phyloP scores from a whole-genome alignment of 2,113 vertebrate genomes.

The Gambusia holbrooki region DNA sequence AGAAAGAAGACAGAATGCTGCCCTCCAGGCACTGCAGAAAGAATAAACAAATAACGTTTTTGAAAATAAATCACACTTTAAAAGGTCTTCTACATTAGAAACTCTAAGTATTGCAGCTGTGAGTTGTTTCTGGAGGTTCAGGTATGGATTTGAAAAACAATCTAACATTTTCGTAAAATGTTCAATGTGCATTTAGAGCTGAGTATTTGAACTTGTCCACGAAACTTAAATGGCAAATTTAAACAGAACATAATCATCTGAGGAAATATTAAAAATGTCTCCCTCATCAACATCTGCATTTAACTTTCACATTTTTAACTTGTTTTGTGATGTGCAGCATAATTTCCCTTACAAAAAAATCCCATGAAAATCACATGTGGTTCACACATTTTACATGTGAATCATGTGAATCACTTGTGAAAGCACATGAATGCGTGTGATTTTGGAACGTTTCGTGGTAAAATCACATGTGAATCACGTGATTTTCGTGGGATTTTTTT shows the following conservation, averaged over 20 bases:
- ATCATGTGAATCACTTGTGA: no score
- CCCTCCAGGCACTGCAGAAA: background rate
- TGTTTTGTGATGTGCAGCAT: background rate
- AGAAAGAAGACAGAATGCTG: slow-evolving; percentile 3
- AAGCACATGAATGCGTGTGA: no score
- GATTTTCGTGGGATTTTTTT: no score
- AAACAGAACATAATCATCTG: background rate
- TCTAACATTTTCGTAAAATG: background rate
- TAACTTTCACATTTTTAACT: background rate
- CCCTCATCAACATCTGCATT: background rate
- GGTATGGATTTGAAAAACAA: background rate
- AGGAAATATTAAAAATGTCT: background rate
- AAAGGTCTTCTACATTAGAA: background rate
- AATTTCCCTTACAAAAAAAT: no score
- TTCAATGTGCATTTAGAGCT: background rate
- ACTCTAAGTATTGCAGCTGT: no score
- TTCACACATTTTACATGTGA: no score
- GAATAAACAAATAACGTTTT: slow-evolving; percentile 13
- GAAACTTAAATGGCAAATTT: background rate
- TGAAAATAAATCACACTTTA: background rate
- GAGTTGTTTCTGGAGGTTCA: background rate
- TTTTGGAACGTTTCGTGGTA: no score
- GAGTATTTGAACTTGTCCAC: background rate
- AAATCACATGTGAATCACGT: no score
- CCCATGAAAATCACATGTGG: no score